Percentiles rank a stretch among this genome's conserved stretches.
These are phyloP conservation scores for Toxostoma redivivum DNA, from an alignment of 2,113 vertebrate genomes.

Conservation along the genomic window DNA sequence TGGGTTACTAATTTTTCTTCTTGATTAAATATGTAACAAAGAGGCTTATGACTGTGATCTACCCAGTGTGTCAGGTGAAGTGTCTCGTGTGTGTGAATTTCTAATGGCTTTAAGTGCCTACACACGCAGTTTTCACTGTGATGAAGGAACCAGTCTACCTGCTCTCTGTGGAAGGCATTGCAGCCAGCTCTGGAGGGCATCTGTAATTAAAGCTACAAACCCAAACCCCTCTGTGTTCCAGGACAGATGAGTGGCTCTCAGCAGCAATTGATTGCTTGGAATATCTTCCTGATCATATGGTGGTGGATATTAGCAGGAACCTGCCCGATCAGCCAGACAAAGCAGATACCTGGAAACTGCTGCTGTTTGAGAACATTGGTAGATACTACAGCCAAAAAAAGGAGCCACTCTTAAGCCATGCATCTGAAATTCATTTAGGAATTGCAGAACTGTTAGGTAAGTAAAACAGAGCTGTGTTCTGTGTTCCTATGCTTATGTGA, in stretches of 20 bases:
- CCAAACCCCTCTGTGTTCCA: conserved; percentile 31
- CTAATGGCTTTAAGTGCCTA: not conserved
- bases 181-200: not conserved
- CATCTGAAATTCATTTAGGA: conserved; percentile 89
- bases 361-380: conserved; percentile 84
- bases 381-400: conserved; percentile 84
- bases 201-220: not conserved
- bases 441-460: conserved; percentile 93
- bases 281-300: conserved; percentile 88
- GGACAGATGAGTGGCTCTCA: conserved; percentile 92
- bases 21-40: not conserved
- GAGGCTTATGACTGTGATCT: not conserved
- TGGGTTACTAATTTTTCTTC: conserved; percentile 16
- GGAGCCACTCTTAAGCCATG: conserved; percentile 85
- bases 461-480: not conserved
- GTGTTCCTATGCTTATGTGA: not conserved
- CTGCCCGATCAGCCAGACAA: conserved; percentile 80
- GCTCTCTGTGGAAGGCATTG: not conserved
- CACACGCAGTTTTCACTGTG: not conserved
- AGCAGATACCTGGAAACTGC: conserved; percentile 78
- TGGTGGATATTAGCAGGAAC: conserved; percentile 91
- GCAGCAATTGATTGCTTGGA: conserved; percentile 92
- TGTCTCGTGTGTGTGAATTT: not conserved
- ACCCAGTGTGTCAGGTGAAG: not conserved
- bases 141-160: not conserved